Percentiles rank a stretch among this genome's conserved stretches.
Evolutionary conservation across 2,888 invertebrate genomes (phyloP).

Genomic region (Drosophila rubida): DNA sequence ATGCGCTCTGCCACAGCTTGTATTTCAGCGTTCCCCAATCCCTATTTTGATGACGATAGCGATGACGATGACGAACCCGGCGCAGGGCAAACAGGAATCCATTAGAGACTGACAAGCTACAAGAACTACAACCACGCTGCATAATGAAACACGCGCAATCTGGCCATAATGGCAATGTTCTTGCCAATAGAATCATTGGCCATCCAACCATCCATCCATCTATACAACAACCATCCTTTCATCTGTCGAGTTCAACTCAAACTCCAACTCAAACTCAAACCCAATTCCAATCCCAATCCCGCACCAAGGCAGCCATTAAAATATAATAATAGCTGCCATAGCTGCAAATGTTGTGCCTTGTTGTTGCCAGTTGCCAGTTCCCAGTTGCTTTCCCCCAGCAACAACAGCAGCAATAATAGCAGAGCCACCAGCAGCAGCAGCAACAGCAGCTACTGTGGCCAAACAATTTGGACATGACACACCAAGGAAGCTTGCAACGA

Average conservation of each 20-base stretch:
- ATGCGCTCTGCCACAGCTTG: conserved; percentile 51
- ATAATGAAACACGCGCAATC: conserved; percentile 74
- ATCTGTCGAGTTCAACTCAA: conserved; percentile 4
- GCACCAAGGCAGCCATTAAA: conserved; percentile 77
- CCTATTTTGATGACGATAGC: conserved; percentile 17
- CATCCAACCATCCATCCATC: conserved; percentile 39
- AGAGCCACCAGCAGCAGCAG: conserved; percentile 1
- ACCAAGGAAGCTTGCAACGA: conserved; percentile 36
- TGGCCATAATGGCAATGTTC: conserved; percentile 67
- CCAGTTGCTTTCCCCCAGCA: conserved; percentile 20
- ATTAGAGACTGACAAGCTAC: conserved; percentile 67
- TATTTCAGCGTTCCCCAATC: conserved; percentile 53
- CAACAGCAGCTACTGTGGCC: conserved; percentile 58
- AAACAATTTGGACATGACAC: conserved; percentile 77
- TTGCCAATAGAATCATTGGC: conserved; percentile 59
- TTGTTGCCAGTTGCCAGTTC: conserved; percentile 36
- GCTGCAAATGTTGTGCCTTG: conserved; percentile 52
- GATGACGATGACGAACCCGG: conserved; percentile 29
- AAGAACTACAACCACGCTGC: conserved; percentile 39
- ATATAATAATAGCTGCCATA: conserved; percentile 74
- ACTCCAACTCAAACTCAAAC: background rate
- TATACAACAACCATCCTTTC: conserved; percentile 14
- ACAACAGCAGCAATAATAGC: conserved; percentile 12
- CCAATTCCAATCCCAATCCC: conserved; percentile 58
- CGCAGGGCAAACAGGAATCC: conserved; percentile 50